phyloP scores from a whole-genome alignment of 2,888 invertebrate species.

The Aethes cnicana region DNA sequence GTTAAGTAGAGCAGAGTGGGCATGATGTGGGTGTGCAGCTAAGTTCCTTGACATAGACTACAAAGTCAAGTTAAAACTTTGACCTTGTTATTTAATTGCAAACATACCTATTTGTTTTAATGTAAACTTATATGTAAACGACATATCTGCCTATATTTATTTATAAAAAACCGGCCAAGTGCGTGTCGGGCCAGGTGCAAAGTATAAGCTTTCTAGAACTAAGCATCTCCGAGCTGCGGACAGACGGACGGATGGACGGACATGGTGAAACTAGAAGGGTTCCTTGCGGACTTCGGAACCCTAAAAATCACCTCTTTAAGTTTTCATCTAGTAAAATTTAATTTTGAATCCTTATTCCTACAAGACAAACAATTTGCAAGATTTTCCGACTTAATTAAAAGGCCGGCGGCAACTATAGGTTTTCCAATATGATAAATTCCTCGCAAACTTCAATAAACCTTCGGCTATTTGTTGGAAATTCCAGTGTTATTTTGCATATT shows the following conservation, averaged over 20 bases:
- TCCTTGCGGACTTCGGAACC: too few relatives aligned
- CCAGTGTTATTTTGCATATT: constrained; percentile 43
- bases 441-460: constrained; percentile 50
- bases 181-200: too few relatives aligned
- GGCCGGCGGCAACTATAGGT: constrained; percentile 49
- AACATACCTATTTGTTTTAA: too few relatives aligned
- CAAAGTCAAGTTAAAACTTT: not conserved
- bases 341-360: too few relatives aligned
- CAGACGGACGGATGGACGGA: too few relatives aligned
- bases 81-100: not conserved
- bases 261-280: too few relatives aligned
- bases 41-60: constrained; percentile 5
- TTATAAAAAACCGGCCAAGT: too few relatives aligned
- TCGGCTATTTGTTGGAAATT: constrained; percentile 43
- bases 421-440: constrained; percentile 63
- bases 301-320: too few relatives aligned
- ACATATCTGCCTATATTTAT: too few relatives aligned
- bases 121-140: too few relatives aligned
- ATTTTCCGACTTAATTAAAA: constrained; percentile 57
- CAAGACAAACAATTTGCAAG: constrained; percentile 53
- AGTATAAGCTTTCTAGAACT: too few relatives aligned
- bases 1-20: constrained; percentile 47
- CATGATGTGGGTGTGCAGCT: constrained; percentile 32
- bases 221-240: constrained; percentile 4
- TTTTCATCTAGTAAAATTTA: too few relatives aligned